A percentile compares a stretch with the other conserved stretches of the same genome.
Conservation (phyloP, 2,797 vertebrate species). For the Anniella stebbinsi region DNA sequence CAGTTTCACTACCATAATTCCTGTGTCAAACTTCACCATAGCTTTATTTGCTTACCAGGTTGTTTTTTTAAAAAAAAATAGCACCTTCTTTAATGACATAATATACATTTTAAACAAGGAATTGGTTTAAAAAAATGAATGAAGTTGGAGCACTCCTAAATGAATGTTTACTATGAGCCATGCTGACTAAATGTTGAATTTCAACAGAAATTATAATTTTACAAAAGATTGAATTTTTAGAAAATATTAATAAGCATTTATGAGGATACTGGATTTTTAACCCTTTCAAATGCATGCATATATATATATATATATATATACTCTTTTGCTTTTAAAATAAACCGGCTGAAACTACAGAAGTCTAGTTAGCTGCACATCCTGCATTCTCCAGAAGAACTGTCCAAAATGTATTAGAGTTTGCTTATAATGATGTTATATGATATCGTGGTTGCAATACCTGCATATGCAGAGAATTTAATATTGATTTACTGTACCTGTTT, state of each 20-base stretch:
- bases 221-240: not conserved
- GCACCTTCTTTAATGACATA: conserved; percentile 23
- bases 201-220: conserved; percentile 38
- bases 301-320: not conserved
- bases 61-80: conserved; percentile 47
- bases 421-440: conserved; percentile 85
- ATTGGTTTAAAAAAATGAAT: conserved; percentile 28
- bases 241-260: not conserved
- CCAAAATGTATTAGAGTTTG: conserved; percentile 80
- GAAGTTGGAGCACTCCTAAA: conserved; percentile 40
- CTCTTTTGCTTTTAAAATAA: conserved; percentile 49
- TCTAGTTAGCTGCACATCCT: conserved; percentile 66
- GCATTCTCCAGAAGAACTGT: conserved; percentile 75
- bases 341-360: conserved; percentile 64
- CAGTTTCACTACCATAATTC: conserved; percentile 61
- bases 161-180: conserved; percentile 40
- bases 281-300: conserved; percentile 38
- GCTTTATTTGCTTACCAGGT: conserved; percentile 47
- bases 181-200: not conserved
- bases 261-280: not conserved
- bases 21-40: not conserved
- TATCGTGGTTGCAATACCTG: conserved; percentile 77
- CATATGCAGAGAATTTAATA: conserved; percentile 79
- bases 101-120: conserved; percentile 40
- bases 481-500: conserved; percentile 82